Percentiles rank a stretch among this genome's conserved stretches.
phyloP scores from a whole-genome alignment of 2,888 invertebrate species.

The Andrena dorsata region DNA sequence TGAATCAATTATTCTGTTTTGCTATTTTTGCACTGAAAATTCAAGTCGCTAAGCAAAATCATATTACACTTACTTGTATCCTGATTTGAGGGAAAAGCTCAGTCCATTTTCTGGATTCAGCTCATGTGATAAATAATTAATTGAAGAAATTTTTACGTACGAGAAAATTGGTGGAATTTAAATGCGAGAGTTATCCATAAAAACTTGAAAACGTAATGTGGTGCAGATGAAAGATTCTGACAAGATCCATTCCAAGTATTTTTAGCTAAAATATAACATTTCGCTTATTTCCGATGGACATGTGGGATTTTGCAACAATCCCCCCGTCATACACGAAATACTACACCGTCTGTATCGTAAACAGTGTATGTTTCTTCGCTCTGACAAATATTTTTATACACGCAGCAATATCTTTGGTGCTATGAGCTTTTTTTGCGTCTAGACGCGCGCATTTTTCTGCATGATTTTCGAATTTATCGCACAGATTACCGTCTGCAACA shows the following conservation, averaged over 20 bases:
- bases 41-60: too few relatives aligned
- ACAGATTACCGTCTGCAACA: neutral
- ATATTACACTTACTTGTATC: too few relatives aligned
- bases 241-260: neutral
- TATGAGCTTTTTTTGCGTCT: neutral
- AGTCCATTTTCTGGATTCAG: too few relatives aligned
- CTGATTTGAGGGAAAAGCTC: too few relatives aligned
- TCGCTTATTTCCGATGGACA: neutral
- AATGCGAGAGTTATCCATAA: too few relatives aligned
- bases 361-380: neutral
- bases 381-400: neutral
- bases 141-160: too few relatives aligned
- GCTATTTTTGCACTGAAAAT: too few relatives aligned
- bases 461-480: neutral
- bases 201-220: neutral
- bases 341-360: neutral
- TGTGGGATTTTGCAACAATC: neutral
- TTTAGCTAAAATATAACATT: neutral
- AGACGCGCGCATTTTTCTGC: neutral
- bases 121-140: too few relatives aligned
- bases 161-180: too few relatives aligned
- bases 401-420: neutral
- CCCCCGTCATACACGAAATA: neutral
- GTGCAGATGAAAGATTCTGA: neutral
- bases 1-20: too few relatives aligned